A percentile compares a stretch with the other conserved stretches of the same genome.
Evolutionary conservation across 64 coral and sea anemone species (phyloP).

Genomic region (Porites australiensis): DNA sequence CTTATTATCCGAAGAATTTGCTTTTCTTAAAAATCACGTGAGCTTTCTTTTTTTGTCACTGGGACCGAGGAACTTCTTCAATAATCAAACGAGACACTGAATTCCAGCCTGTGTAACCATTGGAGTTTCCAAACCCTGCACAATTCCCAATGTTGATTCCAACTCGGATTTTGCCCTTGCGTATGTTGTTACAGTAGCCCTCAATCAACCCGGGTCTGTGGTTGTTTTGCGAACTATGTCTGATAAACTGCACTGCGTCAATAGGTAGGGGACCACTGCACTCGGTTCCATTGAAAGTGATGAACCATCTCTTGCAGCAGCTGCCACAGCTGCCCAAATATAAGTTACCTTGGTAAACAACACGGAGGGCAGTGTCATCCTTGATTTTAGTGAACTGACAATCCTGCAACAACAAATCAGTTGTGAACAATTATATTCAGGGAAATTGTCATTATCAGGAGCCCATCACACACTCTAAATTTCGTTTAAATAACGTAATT

Average conservation of each 20-base stretch:
- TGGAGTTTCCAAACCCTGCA: constrained; percentile 30
- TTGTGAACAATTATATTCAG: too few relatives aligned
- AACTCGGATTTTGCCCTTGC: constrained; percentile 50
- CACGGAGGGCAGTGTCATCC: constrained; percentile 20
- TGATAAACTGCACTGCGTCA: constrained; percentile 11
- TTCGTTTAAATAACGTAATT: too few relatives aligned
- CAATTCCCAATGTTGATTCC: constrained; percentile 73
- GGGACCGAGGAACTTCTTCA: constrained; percentile 39
- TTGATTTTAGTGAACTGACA: constrained; percentile 19
- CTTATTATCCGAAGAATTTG: too few relatives aligned
- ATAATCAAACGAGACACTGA: constrained; percentile 50
- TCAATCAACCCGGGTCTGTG: constrained; percentile 47
- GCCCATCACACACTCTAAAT: too few relatives aligned
- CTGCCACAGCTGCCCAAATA: neutral
- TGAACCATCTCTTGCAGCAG: constrained; percentile 47
- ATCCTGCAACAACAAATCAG: neutral
- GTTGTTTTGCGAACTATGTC: neutral
- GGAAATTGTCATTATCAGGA: too few relatives aligned
- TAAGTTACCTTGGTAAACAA: neutral
- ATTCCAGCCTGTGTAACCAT: constrained; percentile 64
- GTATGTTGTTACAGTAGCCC: constrained; percentile 59
- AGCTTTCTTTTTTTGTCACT: neutral
- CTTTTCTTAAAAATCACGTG: too few relatives aligned
- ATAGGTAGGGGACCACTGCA: constrained; percentile 22
- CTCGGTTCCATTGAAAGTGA: constrained; percentile 26